Base-by-base conservation (phyloP, 2,797 vertebrate genomes). In the Neosalanx taihuensis region DNA sequence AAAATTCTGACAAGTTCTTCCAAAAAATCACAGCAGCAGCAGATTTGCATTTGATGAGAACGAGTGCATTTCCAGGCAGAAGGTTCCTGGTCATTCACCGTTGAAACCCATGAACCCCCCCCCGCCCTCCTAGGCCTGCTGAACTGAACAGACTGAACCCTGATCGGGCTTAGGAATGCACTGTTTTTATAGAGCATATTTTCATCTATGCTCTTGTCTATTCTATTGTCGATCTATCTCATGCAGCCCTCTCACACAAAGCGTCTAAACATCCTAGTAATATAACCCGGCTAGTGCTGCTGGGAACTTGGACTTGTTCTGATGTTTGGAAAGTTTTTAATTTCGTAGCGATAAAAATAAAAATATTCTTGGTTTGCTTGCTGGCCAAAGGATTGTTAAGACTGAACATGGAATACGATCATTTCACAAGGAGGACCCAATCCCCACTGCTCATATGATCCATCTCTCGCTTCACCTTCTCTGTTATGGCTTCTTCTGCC, bases 401-500 rank as follows among this genome's bases (percentile, higher is more conserved):
- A 58, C 30, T 26, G 33, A 66, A 56, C 18, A 49, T 35, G 49
- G 13, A 72, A 65, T 71, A 9, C 5, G 35, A 37, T 37, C 37
- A 1, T 12, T 29, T 69, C 53, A 0, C 6, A 58, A 56, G 66
- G 72, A 74, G 63, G n/a, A 46, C 9, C 41, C 41, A 29, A 10
- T n/a, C 20, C 78, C 76, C 76, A 70, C 76, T 72, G 51, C 67
- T 60, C 74, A 68, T 70, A 70, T 79, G 79, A 85, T 82, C 67
- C 69, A 67, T 62, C 31, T 62, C 35, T 61, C 41, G 67, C 67
- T 29, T 58, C 59, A 49, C 23, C 37, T 26, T 26, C 23, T 2
- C 12, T 1, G 68, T 77, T 56, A 70, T 37, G 61, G 77, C 70
- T 72, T 37, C n/a, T n/a, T 59, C 69, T 72, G 72, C 80, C 75